These are phyloP conservation scores for Luperina testacea DNA, from an alignment of 2,888 invertebrate species.

Conservation along the genomic window DNA sequence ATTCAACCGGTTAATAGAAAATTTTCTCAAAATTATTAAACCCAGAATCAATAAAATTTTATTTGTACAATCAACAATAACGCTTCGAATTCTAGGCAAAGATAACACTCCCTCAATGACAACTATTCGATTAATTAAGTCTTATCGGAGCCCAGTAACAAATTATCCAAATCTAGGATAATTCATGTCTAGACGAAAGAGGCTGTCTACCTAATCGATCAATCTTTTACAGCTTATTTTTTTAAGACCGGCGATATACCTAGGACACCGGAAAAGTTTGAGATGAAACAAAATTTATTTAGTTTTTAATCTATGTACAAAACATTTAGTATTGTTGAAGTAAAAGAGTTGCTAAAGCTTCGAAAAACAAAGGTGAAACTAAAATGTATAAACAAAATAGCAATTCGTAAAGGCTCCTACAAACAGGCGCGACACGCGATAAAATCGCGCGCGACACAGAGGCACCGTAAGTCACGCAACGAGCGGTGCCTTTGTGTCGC, in stretches of 20 bases:
- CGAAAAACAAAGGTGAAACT: constrained; percentile 16
- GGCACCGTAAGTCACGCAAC: too few species aligned
- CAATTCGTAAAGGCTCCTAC: background rate
- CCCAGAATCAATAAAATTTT: background rate
- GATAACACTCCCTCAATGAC: background rate
- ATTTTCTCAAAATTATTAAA: background rate
- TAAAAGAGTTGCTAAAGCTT: background rate
- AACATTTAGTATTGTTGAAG: background rate
- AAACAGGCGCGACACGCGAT: too few species aligned
- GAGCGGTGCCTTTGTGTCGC: too few species aligned
- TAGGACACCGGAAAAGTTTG: too few species aligned
- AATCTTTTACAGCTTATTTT: background rate
- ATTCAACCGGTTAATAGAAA: background rate
- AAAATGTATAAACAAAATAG: constrained; percentile 11
- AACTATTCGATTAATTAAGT: constrained; percentile 38
- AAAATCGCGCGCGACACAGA: too few species aligned
- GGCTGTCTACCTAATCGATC: constrained; percentile 4
- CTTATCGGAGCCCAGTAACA: background rate
- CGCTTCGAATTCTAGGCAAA: background rate
- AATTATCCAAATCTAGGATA: constrained; percentile 6
- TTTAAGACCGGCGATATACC: background rate
- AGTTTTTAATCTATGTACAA: constrained; percentile 3
- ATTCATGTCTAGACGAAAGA: background rate
- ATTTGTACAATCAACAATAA: background rate
- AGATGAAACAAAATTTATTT: background rate